Evolutionary conservation across 2,113 vertebrate species (phyloP), one percentile per base, ranked within the genome.

Genomic region (Synchiropus splendidus): DNA sequence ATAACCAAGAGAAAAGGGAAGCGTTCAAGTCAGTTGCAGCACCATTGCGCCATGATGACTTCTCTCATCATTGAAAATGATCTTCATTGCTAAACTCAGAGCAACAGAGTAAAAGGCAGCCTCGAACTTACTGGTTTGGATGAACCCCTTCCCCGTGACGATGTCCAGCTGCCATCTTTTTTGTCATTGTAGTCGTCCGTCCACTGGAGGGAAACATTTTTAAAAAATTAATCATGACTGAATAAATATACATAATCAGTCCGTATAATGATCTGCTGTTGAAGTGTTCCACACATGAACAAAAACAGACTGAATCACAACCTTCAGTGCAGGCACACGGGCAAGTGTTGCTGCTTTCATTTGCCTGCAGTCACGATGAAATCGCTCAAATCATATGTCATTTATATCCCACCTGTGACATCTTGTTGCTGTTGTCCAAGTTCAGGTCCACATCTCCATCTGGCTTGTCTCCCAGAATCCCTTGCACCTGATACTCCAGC

Each of bases 401-500:
- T n/a, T n/a, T n/a, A n/a, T n/a, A n/a, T 45, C 85, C 52, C 36
- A 92, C 93, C 91, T 95, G 90, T 0, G 90, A 87, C 58, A 91
- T 1, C 63, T 91, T 92, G 60, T 89, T 86, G 0, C 77, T 83
- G 0, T 89, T 90, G 68, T 97, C 91, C 0, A 81, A 67, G 0
- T 94, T 91, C 0, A 81, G 68, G 0, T 94, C 91, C 0, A 82
- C 78, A 36, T 97, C 90, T 5, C 62, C 88, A 18, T 85, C 86
- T 0, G 80, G 86, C 77, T 97, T 98, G 70, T 97, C 92, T 0
- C 81, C 81, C 74, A 98, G 85, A 64, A 98, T 80, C 27, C 95
- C 95, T 67, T 98, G 94, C 39, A 98, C 95, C 81, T 98, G 94
- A 64, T 98, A 98, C 72, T 98, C 95, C 37, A 98, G 86, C 42